These are phyloP conservation scores for Galaxias olidus DNA, from an alignment of 2,797 vertebrate species.

Conservation along the genomic window DNA sequence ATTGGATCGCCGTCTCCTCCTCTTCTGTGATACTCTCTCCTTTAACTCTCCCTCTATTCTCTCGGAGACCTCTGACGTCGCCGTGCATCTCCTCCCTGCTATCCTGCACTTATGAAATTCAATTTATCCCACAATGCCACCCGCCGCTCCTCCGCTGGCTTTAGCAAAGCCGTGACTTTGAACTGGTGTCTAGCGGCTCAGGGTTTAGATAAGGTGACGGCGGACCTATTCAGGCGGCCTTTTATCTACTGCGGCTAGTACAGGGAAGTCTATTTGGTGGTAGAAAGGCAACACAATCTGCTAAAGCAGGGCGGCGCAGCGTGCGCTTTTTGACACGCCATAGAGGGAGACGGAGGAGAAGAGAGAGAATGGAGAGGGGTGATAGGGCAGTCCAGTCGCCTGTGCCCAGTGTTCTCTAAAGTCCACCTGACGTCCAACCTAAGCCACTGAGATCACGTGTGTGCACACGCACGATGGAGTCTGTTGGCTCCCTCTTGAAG, in stretches of 20 bases:
- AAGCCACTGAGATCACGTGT: too few relatives aligned
- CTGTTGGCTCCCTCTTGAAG: constrained; percentile 60
- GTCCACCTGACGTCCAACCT: too few relatives aligned
- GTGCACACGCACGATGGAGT: constrained; percentile 21
- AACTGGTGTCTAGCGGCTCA: constrained; percentile 47
- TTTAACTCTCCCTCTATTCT: constrained; percentile 6
- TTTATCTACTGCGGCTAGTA: constrained; percentile 62
- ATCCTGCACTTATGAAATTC: constrained; percentile 49
- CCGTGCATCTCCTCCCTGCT: constrained; percentile 33
- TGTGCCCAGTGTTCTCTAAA: too few relatives aligned
- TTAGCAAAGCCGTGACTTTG: constrained; percentile 57
- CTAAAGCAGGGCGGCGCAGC: constrained; percentile 47
- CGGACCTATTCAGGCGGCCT: constrained; percentile 56
- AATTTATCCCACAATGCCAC: constrained; percentile 17
- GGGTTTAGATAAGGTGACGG: constrained; percentile 69
- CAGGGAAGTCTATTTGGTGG: constrained; percentile 56
- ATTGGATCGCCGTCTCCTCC: constrained; percentile 3
- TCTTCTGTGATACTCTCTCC: too few relatives aligned
- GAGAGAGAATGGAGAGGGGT: background rate
- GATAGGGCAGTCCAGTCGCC: background rate
- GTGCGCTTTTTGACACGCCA: too few relatives aligned
- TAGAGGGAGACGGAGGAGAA: constrained; percentile 42
- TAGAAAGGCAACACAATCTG: constrained; percentile 31
- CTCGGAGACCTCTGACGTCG: constrained; percentile 26
- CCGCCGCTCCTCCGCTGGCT: constrained; percentile 35